Base-by-base conservation (phyloP, 2,797 vertebrate species). In the Zenarchopterus dispar region DNA sequence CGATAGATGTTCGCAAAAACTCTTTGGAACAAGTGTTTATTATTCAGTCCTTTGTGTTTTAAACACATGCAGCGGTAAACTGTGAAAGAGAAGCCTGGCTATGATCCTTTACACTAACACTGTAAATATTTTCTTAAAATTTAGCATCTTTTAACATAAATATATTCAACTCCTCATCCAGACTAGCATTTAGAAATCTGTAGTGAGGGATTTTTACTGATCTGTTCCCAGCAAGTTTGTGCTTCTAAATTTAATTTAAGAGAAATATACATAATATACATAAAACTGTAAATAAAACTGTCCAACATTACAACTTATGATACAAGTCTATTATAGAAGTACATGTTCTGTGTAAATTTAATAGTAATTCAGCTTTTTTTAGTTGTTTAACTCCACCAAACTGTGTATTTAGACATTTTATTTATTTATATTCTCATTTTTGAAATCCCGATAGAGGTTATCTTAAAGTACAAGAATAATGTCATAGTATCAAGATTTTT, bases 1-100 rank as follows among this genome's bases (percentile, higher is more conserved):
- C 84, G 75, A 84, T 90, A 70, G 73, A 77, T 81, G 55, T 56
- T 77, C 70, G 62, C 77, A 55, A 63, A 54, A 54, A 54, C 23
- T 77, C 39, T 56, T 73, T 67, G 67, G 59, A 65, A 60, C 47
- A 60, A 62, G 24, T 18, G 42, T 81, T 85, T 79, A 54, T 84
- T 78, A 43, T 68, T 73, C 67, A 62, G 43, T 59, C 26, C 53
- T 73, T 81, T 80, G 69, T 75, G 71, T 74, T 78, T 56, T 56
- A 22, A 50, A 8, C 18, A 15, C 8, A 22, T 22, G n/a, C 5
- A 22, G 45, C 10, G 23, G 17, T 21, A 51, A 61, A 63, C 26
- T 73, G 52, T 5, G 21, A 19, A 1, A 56, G 28, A 46, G 22
- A 44, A 8, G 7, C 26, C 33, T 9, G 9, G 11, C 51, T 50